Percentiles rank a stretch among this genome's conserved stretches.
phyloP scores from a whole-genome alignment of 2,113 vertebrate species.

The Pelecanoides urinatrix region DNA sequence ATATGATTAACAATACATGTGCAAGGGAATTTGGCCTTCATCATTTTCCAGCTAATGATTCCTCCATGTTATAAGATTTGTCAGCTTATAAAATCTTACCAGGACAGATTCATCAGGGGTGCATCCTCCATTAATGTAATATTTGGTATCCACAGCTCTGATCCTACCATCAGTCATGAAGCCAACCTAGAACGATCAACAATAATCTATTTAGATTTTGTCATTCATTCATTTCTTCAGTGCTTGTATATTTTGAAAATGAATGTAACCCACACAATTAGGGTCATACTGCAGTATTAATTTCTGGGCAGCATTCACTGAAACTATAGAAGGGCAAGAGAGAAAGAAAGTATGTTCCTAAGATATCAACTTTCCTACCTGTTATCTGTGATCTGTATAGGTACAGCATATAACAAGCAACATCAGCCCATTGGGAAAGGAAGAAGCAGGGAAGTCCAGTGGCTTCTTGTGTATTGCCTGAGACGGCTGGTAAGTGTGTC shows the following conservation, averaged over 20 bases:
- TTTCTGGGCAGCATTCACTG: background rate
- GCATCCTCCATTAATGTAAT: slow-evolving; percentile 82
- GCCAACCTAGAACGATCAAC: slow-evolving; percentile 77
- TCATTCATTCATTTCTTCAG: background rate
- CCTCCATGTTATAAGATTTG: background rate
- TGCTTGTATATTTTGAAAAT: background rate
- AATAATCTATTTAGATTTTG: background rate
- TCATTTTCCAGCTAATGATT: background rate
- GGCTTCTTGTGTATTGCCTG: background rate
- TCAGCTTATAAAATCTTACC: slow-evolving; percentile 63
- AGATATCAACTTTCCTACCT: background rate
- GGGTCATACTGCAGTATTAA: background rate
- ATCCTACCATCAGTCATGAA: slow-evolving; percentile 85
- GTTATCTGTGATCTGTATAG: background rate
- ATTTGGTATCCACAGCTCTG: slow-evolving; percentile 77
- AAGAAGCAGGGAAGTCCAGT: background rate
- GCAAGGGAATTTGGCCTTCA: background rate
- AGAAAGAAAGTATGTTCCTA: background rate
- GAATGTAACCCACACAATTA: background rate
- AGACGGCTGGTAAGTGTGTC: background rate
- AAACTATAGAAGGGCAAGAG: background rate
- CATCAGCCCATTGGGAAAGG: background rate
- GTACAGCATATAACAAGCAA: background rate
- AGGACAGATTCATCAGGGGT: slow-evolving; percentile 76
- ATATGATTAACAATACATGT: background rate